These are phyloP conservation scores for Panthera leo DNA, from an alignment of 2,113 vertebrate genomes.

Conservation along the genomic window DNA sequence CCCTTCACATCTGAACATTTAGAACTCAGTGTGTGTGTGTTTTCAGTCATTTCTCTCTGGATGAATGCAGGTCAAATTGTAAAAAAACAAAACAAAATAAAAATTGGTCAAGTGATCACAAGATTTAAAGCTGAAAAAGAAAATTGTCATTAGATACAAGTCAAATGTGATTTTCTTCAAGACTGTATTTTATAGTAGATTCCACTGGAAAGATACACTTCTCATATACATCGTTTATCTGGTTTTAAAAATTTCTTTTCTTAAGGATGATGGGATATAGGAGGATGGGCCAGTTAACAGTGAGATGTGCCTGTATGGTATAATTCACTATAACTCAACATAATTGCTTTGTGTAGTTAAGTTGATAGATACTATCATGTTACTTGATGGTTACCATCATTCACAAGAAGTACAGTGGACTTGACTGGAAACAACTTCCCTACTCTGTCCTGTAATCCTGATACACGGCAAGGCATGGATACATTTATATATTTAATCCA, in stretches of 20 bases:
- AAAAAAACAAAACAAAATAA: not conserved
- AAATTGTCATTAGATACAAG: not conserved
- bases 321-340: not conserved
- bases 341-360: not conserved
- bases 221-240: not conserved
- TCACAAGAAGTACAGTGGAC: not conserved
- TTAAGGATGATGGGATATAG: not conserved
- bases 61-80: not conserved
- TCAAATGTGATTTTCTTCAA: conserved; percentile 9
- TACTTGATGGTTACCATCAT: not conserved
- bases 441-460: not conserved
- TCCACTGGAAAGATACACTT: not conserved
- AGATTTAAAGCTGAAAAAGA: not conserved
- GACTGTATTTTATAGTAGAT: not conserved
- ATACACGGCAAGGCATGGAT: not conserved
- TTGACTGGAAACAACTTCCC: not conserved
- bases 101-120: not conserved
- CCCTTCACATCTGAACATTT: not conserved
- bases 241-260: not conserved
- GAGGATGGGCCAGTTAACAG: not conserved
- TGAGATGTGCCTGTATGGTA: not conserved
- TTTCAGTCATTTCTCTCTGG: not conserved
- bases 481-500: conserved; percentile 50
- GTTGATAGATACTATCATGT: not conserved
- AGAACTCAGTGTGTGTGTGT: not conserved